Percentiles rank a stretch among this genome's conserved stretches.
Evolutionary conservation across 2,113 vertebrate species (phyloP).

Genomic region (Callorhinus ursinus): DNA sequence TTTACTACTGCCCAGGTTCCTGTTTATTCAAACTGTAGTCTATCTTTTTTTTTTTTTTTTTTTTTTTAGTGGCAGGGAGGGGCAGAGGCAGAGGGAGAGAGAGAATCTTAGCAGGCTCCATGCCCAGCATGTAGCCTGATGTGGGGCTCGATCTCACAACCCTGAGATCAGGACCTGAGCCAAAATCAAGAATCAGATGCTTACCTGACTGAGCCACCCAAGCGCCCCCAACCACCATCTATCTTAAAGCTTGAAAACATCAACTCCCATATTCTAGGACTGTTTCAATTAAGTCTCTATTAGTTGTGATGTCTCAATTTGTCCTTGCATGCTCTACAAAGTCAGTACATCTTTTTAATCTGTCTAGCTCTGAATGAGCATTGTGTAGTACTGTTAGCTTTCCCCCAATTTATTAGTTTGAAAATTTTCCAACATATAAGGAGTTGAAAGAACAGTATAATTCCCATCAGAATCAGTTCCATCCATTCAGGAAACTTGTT

Average conservation of each 20-base stretch:
- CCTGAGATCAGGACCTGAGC: neutral
- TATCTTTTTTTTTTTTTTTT: neutral
- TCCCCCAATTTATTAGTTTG: neutral
- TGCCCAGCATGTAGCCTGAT: neutral
- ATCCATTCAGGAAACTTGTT: conserved; percentile 5
- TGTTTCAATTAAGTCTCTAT: neutral
- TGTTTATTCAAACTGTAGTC: neutral
- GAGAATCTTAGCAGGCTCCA: neutral
- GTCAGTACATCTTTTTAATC: neutral
- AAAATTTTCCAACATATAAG: neutral
- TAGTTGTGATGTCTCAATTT: neutral
- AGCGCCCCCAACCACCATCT: neutral
- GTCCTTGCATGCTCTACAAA: neutral
- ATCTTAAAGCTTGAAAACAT: neutral
- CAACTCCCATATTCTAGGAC: neutral
- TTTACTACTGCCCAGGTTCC: neutral
- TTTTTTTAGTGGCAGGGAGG: neutral
- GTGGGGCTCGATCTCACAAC: neutral
- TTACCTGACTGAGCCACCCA: neutral
- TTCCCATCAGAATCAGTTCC: neutral
- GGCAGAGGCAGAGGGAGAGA: neutral
- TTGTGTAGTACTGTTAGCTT: neutral
- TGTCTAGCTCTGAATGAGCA: neutral
- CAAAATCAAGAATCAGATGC: neutral
- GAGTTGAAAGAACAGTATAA: neutral